Percentiles rank a stretch among this genome's conserved stretches.
Conservation (phyloP, 2,113 vertebrate species). For the Eulemur macaco region DNA sequence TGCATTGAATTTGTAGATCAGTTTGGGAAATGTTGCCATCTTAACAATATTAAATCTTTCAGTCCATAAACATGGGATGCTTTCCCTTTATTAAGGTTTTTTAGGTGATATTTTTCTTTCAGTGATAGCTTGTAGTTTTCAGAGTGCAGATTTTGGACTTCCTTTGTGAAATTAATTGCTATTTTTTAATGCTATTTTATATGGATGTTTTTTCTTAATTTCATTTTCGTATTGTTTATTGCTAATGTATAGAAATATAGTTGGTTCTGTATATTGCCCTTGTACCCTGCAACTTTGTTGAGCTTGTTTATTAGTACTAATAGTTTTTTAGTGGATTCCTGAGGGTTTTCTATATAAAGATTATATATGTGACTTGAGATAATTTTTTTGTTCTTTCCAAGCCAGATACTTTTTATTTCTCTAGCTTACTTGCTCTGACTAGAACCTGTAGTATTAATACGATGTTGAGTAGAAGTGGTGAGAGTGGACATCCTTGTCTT, state of each 20-base stretch:
- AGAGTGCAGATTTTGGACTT: not conserved
- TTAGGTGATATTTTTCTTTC: not conserved
- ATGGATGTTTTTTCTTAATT: not conserved
- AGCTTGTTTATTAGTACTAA: not conserved
- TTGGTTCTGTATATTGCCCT: not conserved
- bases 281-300: not conserved
- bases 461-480: not conserved
- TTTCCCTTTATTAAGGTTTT: not conserved
- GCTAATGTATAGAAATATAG: not conserved
- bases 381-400: not conserved
- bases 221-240: not conserved
- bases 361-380: not conserved
- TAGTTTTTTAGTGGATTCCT: not conserved
- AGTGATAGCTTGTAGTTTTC: not conserved
- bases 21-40: not conserved
- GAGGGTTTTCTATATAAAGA: not conserved
- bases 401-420: not conserved
- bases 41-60: not conserved
- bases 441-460: not conserved
- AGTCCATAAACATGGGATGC: not conserved
- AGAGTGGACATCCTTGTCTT: not conserved
- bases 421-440: not conserved
- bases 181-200: not conserved
- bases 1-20: not conserved
- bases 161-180: not conserved